These are phyloP conservation scores for Larimichthys crocea DNA, from an alignment of 2,113 vertebrate species.

Conservation along the genomic window DNA sequence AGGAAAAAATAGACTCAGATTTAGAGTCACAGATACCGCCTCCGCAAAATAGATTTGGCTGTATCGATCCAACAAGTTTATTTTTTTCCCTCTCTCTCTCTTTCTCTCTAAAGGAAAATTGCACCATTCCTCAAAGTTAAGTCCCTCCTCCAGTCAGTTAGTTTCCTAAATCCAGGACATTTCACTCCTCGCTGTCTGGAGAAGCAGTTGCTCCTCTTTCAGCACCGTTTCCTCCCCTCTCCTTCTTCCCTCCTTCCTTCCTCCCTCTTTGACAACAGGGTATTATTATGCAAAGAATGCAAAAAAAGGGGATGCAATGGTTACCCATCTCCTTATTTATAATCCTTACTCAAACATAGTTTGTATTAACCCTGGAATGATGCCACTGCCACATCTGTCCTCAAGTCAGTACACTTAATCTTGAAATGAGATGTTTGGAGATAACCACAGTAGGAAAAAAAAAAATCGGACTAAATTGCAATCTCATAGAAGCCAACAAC, in stretches of 20 bases:
- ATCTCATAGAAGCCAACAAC: neutral
- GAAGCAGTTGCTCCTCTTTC: slow-evolving; percentile 47
- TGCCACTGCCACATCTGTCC: neutral
- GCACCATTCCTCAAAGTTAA: neutral
- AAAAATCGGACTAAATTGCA: neutral
- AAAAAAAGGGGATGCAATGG: slow-evolving; percentile 39
- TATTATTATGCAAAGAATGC: slow-evolving; percentile 74
- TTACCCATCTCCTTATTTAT: slow-evolving; percentile 17
- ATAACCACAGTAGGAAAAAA: slow-evolving; percentile 18
- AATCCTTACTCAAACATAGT: neutral
- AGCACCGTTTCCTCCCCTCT: slow-evolving; percentile 62
- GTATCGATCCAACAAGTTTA: slow-evolving; percentile 11
- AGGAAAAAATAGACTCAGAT: slow-evolving; percentile 11
- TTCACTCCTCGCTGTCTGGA: slow-evolving; percentile 50
- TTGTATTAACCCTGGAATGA: neutral
- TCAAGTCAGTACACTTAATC: slow-evolving; percentile 21
- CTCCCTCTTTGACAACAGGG: slow-evolving; percentile 66
- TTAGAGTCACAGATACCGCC: slow-evolving; percentile 44
- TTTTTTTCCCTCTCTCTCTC: neutral
- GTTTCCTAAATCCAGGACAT: slow-evolving; percentile 29
- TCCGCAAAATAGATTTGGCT: slow-evolving; percentile 5
- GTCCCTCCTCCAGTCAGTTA: neutral
- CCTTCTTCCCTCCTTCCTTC: slow-evolving; percentile 56
- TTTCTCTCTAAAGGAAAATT: neutral
- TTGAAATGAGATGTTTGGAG: slow-evolving; percentile 42